Evolutionary conservation across 2,113 vertebrate genomes (phyloP).

Genomic region (Isurus oxyrinchus): DNA sequence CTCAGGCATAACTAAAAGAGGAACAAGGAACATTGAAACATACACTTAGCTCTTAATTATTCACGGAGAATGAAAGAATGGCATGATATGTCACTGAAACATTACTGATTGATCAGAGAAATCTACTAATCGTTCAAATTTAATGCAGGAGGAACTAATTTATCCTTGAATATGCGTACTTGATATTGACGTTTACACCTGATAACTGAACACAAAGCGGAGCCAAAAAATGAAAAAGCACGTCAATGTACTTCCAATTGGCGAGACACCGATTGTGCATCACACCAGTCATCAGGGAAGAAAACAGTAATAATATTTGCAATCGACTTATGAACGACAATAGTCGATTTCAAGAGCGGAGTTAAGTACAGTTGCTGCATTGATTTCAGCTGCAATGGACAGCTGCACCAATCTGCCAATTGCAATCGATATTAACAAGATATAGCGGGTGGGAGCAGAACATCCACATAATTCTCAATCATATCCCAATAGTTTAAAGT

Average conservation of each 20-base stretch:
- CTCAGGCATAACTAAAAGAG: background rate
- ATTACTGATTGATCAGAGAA: background rate
- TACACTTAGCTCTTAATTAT: background rate
- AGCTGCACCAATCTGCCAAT: no score
- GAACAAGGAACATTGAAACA: background rate
- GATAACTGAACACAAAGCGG: background rate
- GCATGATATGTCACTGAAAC: background rate
- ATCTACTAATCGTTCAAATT: background rate
- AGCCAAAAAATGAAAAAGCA: background rate
- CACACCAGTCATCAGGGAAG: background rate
- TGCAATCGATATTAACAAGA: no score
- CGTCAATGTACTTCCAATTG: background rate
- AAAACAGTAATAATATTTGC: background rate
- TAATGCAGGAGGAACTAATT: background rate
- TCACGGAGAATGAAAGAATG: background rate
- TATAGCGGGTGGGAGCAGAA: no score
- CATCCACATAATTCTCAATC: no score
- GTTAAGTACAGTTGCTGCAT: no score
- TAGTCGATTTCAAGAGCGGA: no score
- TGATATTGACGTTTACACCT: background rate
- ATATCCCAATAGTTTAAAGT: no score
- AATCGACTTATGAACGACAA: background rate
- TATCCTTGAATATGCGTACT: background rate
- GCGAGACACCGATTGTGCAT: background rate
- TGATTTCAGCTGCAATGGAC: no score